Percentiles rank a stretch among this genome's conserved stretches.
Conservation (phyloP, 1,140 invertebrate genomes). For the Asbolus verrucosus region DNA sequence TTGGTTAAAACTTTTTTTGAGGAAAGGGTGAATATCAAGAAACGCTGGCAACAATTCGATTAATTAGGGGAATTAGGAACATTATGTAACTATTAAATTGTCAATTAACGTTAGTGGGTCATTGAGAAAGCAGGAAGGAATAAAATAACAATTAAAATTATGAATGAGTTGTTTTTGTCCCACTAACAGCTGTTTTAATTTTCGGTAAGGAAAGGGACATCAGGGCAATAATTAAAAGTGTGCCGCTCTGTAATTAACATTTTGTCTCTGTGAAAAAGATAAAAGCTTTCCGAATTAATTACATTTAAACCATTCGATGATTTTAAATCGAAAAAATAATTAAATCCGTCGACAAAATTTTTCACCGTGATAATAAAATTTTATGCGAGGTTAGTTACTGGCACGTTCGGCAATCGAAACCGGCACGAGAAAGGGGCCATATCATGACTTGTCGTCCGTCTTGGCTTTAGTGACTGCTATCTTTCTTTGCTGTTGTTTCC, state of each 20-base stretch:
- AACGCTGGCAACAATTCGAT: too few species aligned
- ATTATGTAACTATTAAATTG: too few species aligned
- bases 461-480: slow-evolving; percentile 22
- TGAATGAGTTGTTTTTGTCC: slow-evolving; percentile 34
- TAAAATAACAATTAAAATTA: slow-evolving; percentile 28
- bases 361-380: slow-evolving; percentile 29
- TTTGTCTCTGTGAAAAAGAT: neutral
- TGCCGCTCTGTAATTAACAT: slow-evolving; percentile 37
- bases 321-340: slow-evolving; percentile 26
- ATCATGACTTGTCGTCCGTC: slow-evolving; percentile 34
- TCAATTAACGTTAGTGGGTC: slow-evolving; percentile 18
- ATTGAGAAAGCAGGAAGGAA: slow-evolving; percentile 2
- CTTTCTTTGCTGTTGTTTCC: slow-evolving; percentile 45
- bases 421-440: slow-evolving; percentile 24
- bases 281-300: slow-evolving; percentile 1
- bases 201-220: slow-evolving; percentile 14
- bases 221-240: slow-evolving; percentile 31
- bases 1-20: too few species aligned
- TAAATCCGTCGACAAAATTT: slow-evolving; percentile 32
- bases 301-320: slow-evolving; percentile 4
- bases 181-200: slow-evolving; percentile 23
- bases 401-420: slow-evolving; percentile 6
- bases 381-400: slow-evolving; percentile 26
- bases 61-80: too few species aligned
- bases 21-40: too few species aligned